Percentiles rank a stretch among this genome's conserved stretches.
These are phyloP conservation scores for Martes martes DNA, from an alignment of 2,113 vertebrate genomes.

Conservation along the genomic window DNA sequence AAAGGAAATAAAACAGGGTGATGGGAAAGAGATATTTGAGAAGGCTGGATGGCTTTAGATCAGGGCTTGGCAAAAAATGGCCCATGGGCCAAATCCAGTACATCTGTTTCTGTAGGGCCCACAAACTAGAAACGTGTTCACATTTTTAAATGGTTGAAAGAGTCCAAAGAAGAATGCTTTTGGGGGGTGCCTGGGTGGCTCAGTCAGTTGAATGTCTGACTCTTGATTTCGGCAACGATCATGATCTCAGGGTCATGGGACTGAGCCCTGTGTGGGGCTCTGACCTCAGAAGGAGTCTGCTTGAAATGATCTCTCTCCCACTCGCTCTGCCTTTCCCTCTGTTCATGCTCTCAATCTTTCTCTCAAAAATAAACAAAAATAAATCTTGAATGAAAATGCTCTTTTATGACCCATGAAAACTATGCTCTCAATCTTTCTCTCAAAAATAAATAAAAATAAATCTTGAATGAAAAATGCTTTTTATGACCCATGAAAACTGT, in stretches of 20 bases:
- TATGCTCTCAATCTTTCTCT: neutral
- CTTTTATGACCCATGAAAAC: neutral
- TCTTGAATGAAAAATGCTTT: neutral
- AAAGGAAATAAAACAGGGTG: neutral
- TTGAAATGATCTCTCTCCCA: neutral
- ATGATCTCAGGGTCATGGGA: neutral
- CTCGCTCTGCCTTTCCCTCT: neutral
- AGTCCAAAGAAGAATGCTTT: neutral
- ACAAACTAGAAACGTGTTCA: neutral
- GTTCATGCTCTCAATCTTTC: neutral
- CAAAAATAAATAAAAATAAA: too few relatives aligned
- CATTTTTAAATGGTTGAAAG: neutral
- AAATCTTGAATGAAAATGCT: neutral
- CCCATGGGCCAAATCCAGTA: neutral
- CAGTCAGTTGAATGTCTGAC: neutral
- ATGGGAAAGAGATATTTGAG: neutral
- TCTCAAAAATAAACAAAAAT: neutral
- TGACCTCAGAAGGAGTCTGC: neutral
- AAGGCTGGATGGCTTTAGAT: rapidly evolving
- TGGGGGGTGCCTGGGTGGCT: neutral
- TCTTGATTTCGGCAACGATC: neutral
- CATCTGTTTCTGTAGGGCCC: neutral
- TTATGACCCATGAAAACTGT: neutral
- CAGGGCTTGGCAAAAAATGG: neutral
- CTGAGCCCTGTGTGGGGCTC: neutral